phyloP scores from a whole-genome alignment of 2,888 invertebrate genomes.

The Mystacides longicornis region DNA sequence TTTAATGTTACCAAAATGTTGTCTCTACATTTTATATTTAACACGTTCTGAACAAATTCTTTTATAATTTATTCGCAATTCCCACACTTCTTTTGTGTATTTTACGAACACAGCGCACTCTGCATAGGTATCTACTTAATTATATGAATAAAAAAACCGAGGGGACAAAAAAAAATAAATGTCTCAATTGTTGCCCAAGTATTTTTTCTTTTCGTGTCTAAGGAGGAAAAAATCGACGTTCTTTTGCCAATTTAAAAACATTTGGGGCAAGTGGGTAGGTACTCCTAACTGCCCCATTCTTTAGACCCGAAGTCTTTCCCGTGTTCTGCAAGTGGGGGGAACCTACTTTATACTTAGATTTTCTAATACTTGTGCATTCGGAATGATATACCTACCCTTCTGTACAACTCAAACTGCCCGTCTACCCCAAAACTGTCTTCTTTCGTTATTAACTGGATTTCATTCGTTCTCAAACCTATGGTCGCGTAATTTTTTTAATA shows the following conservation, averaged over 20 bases:
- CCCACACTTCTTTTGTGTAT: no score
- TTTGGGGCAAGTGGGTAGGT: conserved; percentile 16
- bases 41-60: no score
- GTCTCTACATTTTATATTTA: no score
- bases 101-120: no score
- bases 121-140: no score
- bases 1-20: no score
- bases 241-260: conserved; percentile 20
- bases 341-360: no score
- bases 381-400: neutral
- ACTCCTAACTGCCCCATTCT: conserved; percentile 18
- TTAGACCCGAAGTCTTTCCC: conserved; percentile 10
- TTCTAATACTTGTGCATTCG: neutral
- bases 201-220: conserved; percentile 1
- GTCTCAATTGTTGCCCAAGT: conserved; percentile 7
- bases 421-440: conserved; percentile 1
- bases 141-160: no score
- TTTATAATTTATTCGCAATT: no score
- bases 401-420: conserved; percentile 18
- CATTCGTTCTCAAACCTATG: neutral
- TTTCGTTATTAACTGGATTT: neutral
- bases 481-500: neutral
- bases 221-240: conserved; percentile 10
- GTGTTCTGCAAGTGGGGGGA: neutral
- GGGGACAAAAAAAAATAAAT: conserved; percentile 4